phyloP scores from a whole-genome alignment of 2,113 vertebrate genomes.

The Dermatemys mawii region DNA sequence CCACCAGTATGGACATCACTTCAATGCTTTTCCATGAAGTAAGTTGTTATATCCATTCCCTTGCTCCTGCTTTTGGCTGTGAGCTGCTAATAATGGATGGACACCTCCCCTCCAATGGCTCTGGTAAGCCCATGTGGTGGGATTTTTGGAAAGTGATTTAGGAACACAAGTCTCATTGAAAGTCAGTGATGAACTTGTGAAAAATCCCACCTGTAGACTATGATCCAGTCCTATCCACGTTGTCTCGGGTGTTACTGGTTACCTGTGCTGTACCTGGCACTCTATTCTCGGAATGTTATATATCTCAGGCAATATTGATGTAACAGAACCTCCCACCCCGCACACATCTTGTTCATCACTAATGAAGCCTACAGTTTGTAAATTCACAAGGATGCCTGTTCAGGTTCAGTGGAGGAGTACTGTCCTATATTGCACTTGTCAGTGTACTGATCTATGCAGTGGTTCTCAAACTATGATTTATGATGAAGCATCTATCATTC shows the following conservation, averaged over 20 bases:
- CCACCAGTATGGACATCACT: not conserved
- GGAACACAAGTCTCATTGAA: no score
- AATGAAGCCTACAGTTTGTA: not conserved
- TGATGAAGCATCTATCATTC: not conserved
- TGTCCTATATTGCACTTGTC: not conserved
- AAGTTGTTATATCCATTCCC: not conserved
- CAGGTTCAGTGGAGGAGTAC: not conserved
- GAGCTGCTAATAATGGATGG: no score
- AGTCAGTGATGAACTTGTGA: not conserved
- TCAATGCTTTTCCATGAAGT: no score
- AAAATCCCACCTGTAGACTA: no score
- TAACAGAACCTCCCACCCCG: not conserved
- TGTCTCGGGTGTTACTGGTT: not conserved
- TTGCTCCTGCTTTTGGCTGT: not conserved
- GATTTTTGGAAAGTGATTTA: no score
- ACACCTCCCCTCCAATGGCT: no score
- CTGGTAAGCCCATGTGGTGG: no score
- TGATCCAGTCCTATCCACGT: no score
- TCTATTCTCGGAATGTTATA: not conserved
- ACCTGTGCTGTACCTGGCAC: not conserved
- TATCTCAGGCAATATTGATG: not conserved
- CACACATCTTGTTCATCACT: slow-evolving; percentile 3
- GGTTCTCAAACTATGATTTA: not conserved
- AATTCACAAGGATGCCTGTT: not conserved
- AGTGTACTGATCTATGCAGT: not conserved